These are phyloP conservation scores for Dissostichus mawsoni DNA, from an alignment of 2,113 vertebrate species.

Conservation along the genomic window DNA sequence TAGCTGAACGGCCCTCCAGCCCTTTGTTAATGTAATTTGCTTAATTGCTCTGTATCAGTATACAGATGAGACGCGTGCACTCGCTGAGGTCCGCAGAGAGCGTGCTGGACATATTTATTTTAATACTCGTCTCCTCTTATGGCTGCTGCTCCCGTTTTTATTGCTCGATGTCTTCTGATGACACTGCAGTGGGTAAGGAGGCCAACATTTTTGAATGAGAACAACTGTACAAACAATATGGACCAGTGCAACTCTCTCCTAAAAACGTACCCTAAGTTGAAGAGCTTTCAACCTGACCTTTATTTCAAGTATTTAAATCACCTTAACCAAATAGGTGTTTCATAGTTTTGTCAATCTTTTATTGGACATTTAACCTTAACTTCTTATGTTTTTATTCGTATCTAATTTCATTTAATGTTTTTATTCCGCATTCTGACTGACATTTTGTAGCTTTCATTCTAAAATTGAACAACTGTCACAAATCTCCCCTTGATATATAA, in stretches of 20 bases:
- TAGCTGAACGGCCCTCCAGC: slow-evolving; percentile 75
- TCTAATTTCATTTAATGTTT: too few species aligned
- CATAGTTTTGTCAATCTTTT: too few species aligned
- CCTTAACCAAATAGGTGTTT: too few species aligned
- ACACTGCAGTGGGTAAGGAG: slow-evolving; percentile 1
- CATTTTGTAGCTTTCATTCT: too few species aligned
- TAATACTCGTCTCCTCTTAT: slow-evolving; percentile 67
- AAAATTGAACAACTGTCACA: too few species aligned
- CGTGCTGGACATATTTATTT: slow-evolving; percentile 74
- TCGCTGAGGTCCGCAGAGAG: slow-evolving; percentile 67
- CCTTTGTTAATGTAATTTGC: slow-evolving; percentile 84
- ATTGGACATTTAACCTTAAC: too few species aligned
- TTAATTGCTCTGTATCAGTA: slow-evolving; percentile 83
- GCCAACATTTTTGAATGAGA: background rate
- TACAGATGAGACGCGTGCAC: slow-evolving; percentile 76
- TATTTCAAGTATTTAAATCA: background rate
- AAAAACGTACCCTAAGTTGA: background rate
- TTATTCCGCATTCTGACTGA: too few species aligned
- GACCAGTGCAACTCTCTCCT: too few species aligned
- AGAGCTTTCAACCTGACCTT: background rate
- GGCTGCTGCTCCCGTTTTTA: slow-evolving; percentile 54
- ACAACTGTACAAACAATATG: background rate
- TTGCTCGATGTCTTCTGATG: slow-evolving; percentile 54
- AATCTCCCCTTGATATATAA: too few species aligned
- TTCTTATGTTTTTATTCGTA: too few species aligned